Base-by-base conservation (phyloP, 2,797 vertebrate species). In the Varecia variegata region DNA sequence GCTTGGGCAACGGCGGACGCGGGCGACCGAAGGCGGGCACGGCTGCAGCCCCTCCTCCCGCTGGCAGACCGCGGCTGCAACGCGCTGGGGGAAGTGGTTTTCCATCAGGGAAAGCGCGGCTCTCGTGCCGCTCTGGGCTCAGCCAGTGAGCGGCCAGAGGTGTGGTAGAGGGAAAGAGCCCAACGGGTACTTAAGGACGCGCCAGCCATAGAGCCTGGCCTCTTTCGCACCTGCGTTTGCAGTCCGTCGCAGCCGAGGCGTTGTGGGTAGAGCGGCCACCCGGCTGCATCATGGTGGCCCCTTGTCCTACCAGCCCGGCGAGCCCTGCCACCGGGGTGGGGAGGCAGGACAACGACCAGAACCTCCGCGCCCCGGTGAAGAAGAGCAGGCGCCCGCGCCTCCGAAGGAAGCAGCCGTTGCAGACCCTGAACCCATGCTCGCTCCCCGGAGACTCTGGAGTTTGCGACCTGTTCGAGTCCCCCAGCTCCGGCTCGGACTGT, bases 31-130 rank as follows among this genome's bases (percentile, higher is more conserved):
- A 40, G 43, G 90, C 65, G 12, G 54, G 54, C 7, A 62, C 10
- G 0, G 27, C n/a, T 20, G 87, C 45, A 32, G 91, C 84, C 13
- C 86, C 93, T 56, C 90, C 94, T 52, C 68, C 40, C n/a, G 6
- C 45, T 23, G 0, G 35, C 15, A 5, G 56, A 12, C 3, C 0
- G 50, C 45, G 13, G 62, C 2, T 5, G 35, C 43, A 50, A 27
- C 15, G 45, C 18, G 45, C 94, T 6, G 84, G 94, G 88, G 35
- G 91, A 76, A 98, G 99, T 98, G 98, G 98, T 98, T 98, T 96
- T 98, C 97, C 98, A 93, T 98, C 99, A 98, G 98, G 98, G 98
- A 99, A 99, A 99, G 93, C 95, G 73, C 80, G 87, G 92, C 76
- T 43, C 45, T 11, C 3, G 60, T 62, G 70, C 97, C 95, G 98